These are phyloP conservation scores for Brevipalpus yothersi DNA, from an alignment of 1,140 invertebrate species.

Conservation along the genomic window DNA sequence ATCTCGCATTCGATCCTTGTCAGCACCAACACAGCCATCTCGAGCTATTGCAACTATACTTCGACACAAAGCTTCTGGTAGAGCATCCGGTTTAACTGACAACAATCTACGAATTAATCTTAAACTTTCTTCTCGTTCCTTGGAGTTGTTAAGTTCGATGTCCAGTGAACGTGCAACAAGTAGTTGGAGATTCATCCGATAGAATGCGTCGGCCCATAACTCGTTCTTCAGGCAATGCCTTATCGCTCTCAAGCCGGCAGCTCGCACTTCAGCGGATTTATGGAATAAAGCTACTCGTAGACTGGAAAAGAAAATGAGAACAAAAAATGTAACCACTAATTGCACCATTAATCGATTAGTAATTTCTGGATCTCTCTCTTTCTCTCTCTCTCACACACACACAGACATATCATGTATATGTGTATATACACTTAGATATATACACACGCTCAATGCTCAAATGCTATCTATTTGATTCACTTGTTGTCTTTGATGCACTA, in stretches of 20 bases:
- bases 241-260: constrained; percentile 54
- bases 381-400: too few species aligned
- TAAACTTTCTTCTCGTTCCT: constrained; percentile 66
- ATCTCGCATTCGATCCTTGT: constrained; percentile 48
- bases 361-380: background rate
- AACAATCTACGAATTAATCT: constrained; percentile 47
- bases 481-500: too few species aligned
- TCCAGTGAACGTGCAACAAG: constrained; percentile 50
- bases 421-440: too few species aligned
- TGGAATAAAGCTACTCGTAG: constrained; percentile 54
- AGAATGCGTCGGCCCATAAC: constrained; percentile 45
- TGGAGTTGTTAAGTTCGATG: constrained; percentile 49
- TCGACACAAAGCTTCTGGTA: constrained; percentile 36
- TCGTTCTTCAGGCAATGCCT: constrained; percentile 52
- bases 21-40: constrained; percentile 30
- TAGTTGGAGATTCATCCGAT: constrained; percentile 50
- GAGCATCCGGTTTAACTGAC: constrained; percentile 32
- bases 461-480: too few species aligned
- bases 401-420: too few species aligned
- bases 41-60: constrained; percentile 55
- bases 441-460: too few species aligned
- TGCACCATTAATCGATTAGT: background rate
- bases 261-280: constrained; percentile 61
- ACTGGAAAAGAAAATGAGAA: constrained; percentile 28
- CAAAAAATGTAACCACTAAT: background rate